Conservation (phyloP, 2,888 invertebrate genomes). For the Alitta virens region DNA sequence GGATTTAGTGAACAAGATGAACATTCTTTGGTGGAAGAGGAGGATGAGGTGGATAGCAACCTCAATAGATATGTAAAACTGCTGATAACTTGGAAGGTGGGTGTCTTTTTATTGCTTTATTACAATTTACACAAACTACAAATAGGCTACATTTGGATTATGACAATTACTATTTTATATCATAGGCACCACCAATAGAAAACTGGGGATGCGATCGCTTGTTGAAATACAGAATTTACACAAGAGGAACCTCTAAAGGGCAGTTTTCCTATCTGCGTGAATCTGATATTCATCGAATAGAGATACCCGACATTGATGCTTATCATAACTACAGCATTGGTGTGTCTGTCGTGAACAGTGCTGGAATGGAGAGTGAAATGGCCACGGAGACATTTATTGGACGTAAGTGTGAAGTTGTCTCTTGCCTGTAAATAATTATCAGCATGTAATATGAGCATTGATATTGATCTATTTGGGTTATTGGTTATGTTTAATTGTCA, state of each 20-base stretch:
- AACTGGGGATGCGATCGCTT: constrained; percentile 22
- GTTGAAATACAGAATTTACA: constrained; percentile 19
- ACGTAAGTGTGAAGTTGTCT: constrained; percentile 23
- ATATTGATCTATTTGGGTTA: not conserved
- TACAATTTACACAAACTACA: too few species aligned
- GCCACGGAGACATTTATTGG: constrained; percentile 19
- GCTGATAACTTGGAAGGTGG: too few species aligned
- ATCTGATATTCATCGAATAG: not conserved
- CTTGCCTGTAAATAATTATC: not conserved
- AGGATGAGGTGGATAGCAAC: too few species aligned
- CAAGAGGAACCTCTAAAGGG: not conserved
- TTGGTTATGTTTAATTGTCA: not conserved
- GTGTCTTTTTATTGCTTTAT: too few species aligned
- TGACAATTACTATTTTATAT: too few species aligned
- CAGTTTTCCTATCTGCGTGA: not conserved
- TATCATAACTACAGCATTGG: constrained; percentile 26
- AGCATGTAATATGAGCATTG: not conserved
- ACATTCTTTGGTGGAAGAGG: too few species aligned
- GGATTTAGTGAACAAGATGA: too few species aligned
- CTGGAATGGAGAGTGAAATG: constrained; percentile 24
- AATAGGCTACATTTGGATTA: too few species aligned
- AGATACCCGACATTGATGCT: constrained; percentile 17
- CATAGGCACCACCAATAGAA: constrained; percentile 1
- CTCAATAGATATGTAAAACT: too few species aligned
- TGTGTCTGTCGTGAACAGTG: constrained; percentile 29